phyloP scores from a whole-genome alignment of 2,888 invertebrate species.

The Caenorhabditis sp. region DNA sequence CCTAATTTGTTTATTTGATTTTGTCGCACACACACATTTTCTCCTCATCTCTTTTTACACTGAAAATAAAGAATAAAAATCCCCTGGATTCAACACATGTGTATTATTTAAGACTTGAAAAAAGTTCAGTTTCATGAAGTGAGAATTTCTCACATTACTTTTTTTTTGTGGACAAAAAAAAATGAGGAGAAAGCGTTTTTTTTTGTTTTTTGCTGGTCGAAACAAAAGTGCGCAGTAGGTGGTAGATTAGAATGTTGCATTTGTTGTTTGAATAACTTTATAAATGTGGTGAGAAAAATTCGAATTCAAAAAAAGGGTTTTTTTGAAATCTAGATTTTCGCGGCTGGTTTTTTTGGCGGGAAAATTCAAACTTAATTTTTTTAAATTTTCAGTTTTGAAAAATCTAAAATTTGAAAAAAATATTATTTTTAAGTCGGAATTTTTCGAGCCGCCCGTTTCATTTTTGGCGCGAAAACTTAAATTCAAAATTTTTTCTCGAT shows the following conservation, averaged over 20 bases:
- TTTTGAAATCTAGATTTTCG: too few species aligned
- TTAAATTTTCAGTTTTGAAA: background rate
- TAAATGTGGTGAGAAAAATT: background rate
- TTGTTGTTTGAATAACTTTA: too few species aligned
- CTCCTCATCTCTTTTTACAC: background rate
- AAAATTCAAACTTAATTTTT: background rate
- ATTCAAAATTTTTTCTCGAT: too few species aligned
- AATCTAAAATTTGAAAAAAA: background rate
- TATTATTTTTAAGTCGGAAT: background rate
- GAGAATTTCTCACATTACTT: background rate
- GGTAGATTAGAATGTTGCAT: too few species aligned
- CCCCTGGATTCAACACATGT: too few species aligned
- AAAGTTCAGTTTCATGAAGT: background rate
- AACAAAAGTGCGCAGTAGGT: background rate
- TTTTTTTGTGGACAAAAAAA: background rate
- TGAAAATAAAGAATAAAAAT: too few species aligned
- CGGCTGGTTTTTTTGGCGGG: too few species aligned
- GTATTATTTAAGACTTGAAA: too few species aligned
- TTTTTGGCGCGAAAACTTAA: too few species aligned
- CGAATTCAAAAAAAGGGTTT: too few species aligned
- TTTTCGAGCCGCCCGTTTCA: too few species aligned
- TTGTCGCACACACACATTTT: background rate
- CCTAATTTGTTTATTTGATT: slow-evolving; percentile 1
- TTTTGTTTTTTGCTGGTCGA: too few species aligned
- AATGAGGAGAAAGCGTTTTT: background rate